Evolutionary conservation across 1,140 invertebrate species (phyloP).

Genomic region (Macrobrachium rosenbergii): DNA sequence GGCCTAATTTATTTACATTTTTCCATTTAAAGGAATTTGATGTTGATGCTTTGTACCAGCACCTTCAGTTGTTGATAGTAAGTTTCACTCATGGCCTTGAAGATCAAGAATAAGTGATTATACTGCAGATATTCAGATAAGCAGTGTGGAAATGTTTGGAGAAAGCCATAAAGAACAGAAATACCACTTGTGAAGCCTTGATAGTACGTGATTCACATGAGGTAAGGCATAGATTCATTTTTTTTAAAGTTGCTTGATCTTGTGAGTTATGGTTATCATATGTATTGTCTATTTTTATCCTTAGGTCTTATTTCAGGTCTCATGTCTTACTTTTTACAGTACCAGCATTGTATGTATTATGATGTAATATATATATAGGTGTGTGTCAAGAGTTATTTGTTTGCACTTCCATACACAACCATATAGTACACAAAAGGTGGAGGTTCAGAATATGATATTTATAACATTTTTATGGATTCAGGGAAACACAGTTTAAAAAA

Average conservation of each 20-base stretch:
- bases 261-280: not conserved
- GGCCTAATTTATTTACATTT: not conserved
- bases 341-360: too few species aligned
- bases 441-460: too few species aligned
- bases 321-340: too few species aligned
- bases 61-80: not conserved
- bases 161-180: constrained; percentile 71
- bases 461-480: too few species aligned
- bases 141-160: constrained; percentile 72
- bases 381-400: too few species aligned
- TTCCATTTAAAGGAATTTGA: constrained; percentile 31
- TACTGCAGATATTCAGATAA: constrained; percentile 75
- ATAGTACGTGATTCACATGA: constrained; percentile 75
- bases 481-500: too few species aligned
- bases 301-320: not conserved
- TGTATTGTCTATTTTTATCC: not conserved
- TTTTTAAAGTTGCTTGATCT: not conserved
- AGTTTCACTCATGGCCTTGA: constrained; percentile 73
- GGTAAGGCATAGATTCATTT: constrained; percentile 73
- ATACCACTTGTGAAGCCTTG: constrained; percentile 74
- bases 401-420: too few species aligned
- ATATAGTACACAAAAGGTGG: too few species aligned
- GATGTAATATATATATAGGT: too few species aligned
- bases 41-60: constrained; percentile 27
- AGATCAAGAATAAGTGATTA: constrained; percentile 81